These are phyloP conservation scores for Chlorops oryzae DNA, from an alignment of 1,140 invertebrate genomes.

Conservation along the genomic window DNA sequence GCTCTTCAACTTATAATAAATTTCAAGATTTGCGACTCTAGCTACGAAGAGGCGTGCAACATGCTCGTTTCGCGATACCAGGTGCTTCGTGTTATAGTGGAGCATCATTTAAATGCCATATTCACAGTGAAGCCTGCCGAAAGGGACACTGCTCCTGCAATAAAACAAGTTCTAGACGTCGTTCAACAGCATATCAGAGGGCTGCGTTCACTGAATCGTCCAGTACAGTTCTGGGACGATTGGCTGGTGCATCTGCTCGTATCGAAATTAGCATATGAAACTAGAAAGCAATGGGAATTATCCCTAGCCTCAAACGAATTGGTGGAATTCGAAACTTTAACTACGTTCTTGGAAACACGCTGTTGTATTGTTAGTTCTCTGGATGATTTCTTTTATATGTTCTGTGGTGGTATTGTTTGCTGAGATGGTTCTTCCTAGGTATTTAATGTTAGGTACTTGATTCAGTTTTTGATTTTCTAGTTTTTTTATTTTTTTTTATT, in stretches of 20 bases:
- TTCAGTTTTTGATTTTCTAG: too few species aligned
- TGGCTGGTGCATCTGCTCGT: too few species aligned
- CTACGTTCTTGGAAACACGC: not conserved
- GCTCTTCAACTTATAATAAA: not conserved
- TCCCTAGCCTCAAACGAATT: not conserved
- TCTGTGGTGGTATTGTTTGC: too few species aligned
- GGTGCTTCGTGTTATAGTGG: constrained; percentile 2
- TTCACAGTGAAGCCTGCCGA: not conserved
- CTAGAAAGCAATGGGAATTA: constrained; percentile 4
- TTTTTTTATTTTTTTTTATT: too few species aligned
- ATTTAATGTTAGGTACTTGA: too few species aligned
- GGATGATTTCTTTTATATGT: too few species aligned
- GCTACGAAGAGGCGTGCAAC: not conserved
- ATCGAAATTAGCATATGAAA: not conserved
- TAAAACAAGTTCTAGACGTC: constrained; percentile 3
- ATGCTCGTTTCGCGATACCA: not conserved
- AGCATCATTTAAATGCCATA: not conserved
- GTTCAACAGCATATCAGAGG: not conserved
- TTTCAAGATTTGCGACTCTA: not conserved
- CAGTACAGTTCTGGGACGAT: constrained; percentile 5
- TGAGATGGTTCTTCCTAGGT: too few species aligned
- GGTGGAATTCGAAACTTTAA: not conserved
- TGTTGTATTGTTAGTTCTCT: too few species aligned
- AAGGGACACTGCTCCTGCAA: not conserved
- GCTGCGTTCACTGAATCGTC: not conserved